Conservation (phyloP, 2,888 invertebrate genomes). For the Rotaria magnacalcarata region DNA sequence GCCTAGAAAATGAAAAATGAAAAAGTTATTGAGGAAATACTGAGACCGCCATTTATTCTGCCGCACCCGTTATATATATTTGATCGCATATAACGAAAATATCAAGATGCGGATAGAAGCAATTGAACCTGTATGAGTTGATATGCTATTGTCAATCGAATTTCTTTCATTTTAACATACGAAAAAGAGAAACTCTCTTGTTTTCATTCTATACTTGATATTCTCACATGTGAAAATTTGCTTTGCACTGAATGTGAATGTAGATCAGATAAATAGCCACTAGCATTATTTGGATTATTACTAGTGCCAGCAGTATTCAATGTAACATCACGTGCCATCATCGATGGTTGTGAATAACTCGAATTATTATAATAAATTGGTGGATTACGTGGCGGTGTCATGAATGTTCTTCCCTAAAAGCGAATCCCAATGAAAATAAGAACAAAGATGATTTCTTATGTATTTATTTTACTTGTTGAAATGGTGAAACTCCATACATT, state of each 20-base stretch:
- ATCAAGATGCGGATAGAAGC: no score
- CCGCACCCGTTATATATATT: no score
- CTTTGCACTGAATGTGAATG: conserved; percentile 26
- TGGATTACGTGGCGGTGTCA: conserved; percentile 2
- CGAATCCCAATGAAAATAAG: not conserved
- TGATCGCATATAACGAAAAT: no score
- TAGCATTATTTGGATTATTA: not conserved
- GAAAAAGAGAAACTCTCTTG: no score
- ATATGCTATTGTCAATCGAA: no score
- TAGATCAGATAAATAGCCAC: conserved; percentile 2
- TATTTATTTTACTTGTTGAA: conserved; percentile 1
- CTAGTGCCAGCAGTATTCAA: not conserved
- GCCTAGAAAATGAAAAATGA: no score
- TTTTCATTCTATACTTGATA: not conserved
- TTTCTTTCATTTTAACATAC: no score
- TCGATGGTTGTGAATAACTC: conserved; percentile 30
- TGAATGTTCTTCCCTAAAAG: conserved; percentile 1
- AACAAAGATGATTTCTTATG: no score
- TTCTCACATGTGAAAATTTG: not conserved
- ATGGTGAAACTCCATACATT: conserved; percentile 18
- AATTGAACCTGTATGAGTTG: no score
- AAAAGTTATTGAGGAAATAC: no score
- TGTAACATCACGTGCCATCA: not conserved
- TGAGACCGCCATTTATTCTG: no score
- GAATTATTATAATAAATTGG: conserved; percentile 34